These are phyloP conservation scores for Aselliscus stoliczkanus DNA, from an alignment of 2,797 vertebrate genomes.

Conservation along the genomic window DNA sequence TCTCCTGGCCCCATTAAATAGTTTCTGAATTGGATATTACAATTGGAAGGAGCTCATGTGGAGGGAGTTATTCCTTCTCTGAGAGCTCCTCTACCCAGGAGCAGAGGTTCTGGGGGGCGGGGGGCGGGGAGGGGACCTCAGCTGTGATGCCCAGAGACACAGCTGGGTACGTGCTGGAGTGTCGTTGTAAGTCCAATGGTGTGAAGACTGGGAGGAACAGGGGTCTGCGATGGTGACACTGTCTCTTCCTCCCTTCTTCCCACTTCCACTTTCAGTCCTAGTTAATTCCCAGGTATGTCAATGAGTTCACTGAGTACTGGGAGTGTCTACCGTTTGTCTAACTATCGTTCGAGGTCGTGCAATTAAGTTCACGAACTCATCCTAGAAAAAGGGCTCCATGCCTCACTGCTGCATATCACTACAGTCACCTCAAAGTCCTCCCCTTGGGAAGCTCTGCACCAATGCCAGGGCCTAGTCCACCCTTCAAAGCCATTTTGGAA, in stretches of 20 bases:
- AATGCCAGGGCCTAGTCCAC: too few relatives aligned
- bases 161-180: neutral
- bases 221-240: fast-evolving
- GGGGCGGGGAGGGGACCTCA: neutral
- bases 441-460: too few relatives aligned
- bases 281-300: neutral
- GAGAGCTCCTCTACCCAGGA: neutral
- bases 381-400: too few relatives aligned
- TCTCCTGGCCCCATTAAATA: neutral
- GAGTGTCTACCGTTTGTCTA: neutral
- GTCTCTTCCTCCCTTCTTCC: neutral
- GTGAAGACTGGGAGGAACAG: neutral
- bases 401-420: too few relatives aligned
- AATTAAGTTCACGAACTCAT: too few relatives aligned
- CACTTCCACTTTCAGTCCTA: neutral
- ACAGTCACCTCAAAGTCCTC: too few relatives aligned
- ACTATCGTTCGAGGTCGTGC: too few relatives aligned
- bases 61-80: neutral
- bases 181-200: neutral
- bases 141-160: neutral
- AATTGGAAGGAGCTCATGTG: neutral
- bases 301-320: neutral
- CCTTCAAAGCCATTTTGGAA: too few relatives aligned
- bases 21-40: neutral
- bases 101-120: neutral